Evolutionary conservation across 2,797 vertebrate species (phyloP).

Genomic region (Peromyscus attwateri): DNA sequence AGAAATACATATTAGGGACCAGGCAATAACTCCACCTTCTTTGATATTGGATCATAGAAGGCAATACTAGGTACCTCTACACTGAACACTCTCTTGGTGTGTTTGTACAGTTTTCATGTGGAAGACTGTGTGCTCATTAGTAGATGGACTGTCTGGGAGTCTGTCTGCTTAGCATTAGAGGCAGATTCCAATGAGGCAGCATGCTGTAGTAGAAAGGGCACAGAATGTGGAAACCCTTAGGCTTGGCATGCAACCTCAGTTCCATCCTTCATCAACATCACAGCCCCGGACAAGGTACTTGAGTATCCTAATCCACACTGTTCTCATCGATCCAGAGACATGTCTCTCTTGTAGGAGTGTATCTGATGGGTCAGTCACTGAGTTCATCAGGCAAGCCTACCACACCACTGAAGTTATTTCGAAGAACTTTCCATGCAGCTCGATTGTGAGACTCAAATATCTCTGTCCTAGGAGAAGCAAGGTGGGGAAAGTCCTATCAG

Average conservation of each 20-base stretch:
- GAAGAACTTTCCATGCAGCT: background rate
- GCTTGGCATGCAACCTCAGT: background rate
- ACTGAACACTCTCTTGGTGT: too few relatives aligned
- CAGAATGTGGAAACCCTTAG: background rate
- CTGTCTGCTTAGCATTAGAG: background rate
- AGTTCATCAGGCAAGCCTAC: background rate
- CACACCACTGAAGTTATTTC: background rate
- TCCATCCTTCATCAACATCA: background rate
- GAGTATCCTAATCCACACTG: background rate
- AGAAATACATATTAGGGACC: background rate
- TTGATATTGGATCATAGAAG: background rate
- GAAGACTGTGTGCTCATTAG: background rate
- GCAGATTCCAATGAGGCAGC: background rate
- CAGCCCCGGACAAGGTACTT: background rate
- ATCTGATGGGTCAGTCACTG: background rate
- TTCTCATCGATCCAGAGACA: background rate
- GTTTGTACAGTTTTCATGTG: background rate
- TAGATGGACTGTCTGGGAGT: background rate
- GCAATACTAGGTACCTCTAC: background rate
- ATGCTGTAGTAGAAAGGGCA: background rate
- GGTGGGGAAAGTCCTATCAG: background rate
- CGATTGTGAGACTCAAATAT: background rate
- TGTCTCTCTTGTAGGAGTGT: background rate
- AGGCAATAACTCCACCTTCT: background rate
- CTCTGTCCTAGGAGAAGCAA: conserved; percentile 29